Percentiles rank a stretch among this genome's conserved stretches.
Conservation (phyloP, 2,113 vertebrate species). For the Lepisosteus oculatus region DNA sequence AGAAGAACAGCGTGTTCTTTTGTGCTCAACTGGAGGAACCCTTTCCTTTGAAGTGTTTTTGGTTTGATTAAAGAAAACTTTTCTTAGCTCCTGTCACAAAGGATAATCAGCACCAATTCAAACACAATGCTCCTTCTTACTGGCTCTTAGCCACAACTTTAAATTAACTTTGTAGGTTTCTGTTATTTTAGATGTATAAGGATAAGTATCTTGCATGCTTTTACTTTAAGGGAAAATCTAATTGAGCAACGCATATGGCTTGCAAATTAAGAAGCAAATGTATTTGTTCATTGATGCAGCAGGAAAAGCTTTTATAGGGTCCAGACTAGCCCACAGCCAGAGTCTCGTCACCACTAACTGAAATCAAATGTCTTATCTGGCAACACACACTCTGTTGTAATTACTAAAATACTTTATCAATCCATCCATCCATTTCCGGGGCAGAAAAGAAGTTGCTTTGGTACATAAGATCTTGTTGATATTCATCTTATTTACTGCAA, state of each 20-base stretch:
- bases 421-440: background rate
- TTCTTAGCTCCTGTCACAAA: slow-evolving; percentile 9
- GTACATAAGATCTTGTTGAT: too few species aligned
- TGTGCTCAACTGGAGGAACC: slow-evolving; percentile 5
- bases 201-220: background rate
- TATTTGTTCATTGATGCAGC: background rate
- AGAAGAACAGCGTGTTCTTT: slow-evolving; percentile 4
- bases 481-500: too few species aligned
- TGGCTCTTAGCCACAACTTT: slow-evolving; percentile 7
- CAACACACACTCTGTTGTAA: slow-evolving; percentile 3
- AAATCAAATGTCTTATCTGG: slow-evolving; percentile 27
- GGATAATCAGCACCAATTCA: slow-evolving; percentile 24
- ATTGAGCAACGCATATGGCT: slow-evolving; percentile 12
- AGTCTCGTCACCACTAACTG: slow-evolving; percentile 13
- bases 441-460: background rate
- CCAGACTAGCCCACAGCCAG: background rate
- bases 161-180: slow-evolving; percentile 26
- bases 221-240: slow-evolving; percentile 1
- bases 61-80: slow-evolving; percentile 24
- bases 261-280: slow-evolving; percentile 15
- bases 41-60: slow-evolving; percentile 23
- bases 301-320: background rate
- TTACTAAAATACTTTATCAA: slow-evolving; percentile 15
- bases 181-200: slow-evolving; percentile 3
- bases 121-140: slow-evolving; percentile 3